Conservation (phyloP, 2,797 vertebrate genomes). For the Alcedo quadribrachys region DNA sequence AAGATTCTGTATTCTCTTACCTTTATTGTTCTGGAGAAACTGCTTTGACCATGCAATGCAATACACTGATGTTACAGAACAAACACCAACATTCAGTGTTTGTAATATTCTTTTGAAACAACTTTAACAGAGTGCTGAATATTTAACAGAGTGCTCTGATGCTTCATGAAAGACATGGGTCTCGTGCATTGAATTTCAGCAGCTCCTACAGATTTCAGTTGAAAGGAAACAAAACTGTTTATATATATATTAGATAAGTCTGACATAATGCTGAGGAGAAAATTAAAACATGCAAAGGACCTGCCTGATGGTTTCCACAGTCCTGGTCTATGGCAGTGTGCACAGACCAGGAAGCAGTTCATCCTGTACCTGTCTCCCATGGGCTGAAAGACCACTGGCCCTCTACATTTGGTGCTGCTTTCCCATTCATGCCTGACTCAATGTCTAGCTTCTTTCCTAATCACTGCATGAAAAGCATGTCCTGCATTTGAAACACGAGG, state of each 20-base stretch:
- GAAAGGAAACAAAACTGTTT: not conserved
- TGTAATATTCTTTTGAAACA: not conserved
- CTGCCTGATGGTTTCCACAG: not conserved
- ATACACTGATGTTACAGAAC: accelerated
- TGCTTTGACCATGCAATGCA: not conserved
- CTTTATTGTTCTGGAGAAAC: not conserved
- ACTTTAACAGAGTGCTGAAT: not conserved
- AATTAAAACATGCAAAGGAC: not conserved
- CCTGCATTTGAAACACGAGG: not conserved
- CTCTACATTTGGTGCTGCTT: not conserved
- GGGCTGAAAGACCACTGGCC: not conserved
- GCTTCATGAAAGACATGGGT: not conserved
- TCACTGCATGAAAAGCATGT: not conserved
- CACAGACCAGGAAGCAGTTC: not conserved
- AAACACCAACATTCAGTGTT: not conserved
- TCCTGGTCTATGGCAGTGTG: accelerated
- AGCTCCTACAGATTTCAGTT: not conserved
- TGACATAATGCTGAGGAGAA: not conserved
- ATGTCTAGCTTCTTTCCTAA: not conserved
- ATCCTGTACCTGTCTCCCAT: not conserved
- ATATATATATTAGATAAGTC: not conserved
- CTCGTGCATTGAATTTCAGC: not conserved
- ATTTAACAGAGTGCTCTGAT: not conserved
- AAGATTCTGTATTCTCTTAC: not conserved
- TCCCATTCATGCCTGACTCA: not conserved